These are phyloP conservation scores for Sitobion miscanthi DNA, from an alignment of 1,140 invertebrate species.

Conservation along the genomic window DNA sequence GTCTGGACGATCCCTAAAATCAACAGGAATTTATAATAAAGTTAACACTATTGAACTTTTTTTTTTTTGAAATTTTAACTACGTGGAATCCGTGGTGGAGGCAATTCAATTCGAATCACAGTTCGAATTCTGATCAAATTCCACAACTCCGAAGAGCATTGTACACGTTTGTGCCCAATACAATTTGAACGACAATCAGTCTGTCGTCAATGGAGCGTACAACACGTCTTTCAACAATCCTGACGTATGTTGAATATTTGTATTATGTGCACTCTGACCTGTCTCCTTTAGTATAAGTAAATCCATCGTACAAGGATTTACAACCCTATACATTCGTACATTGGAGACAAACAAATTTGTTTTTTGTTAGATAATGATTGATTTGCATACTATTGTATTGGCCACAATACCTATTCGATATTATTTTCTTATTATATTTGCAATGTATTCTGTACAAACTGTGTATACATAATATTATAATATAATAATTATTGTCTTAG, in stretches of 20 bases:
- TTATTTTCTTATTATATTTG: not conserved
- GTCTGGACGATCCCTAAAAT: not conserved
- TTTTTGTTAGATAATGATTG: too few relatives aligned
- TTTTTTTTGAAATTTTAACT: not conserved
- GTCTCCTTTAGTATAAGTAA: not conserved
- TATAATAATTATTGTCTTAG: too few relatives aligned
- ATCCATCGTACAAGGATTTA: not conserved
- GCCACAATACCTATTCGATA: too few relatives aligned
- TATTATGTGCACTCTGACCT: not conserved
- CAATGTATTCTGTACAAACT: not conserved
- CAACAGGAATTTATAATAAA: not conserved
- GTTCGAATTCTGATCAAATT: not conserved
- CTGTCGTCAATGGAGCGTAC: not conserved
- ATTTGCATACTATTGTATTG: too few relatives aligned
- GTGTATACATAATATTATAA: too few relatives aligned
- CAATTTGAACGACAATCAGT: not conserved
- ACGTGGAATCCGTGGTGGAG: not conserved
- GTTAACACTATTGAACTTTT: not conserved
- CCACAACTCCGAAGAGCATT: not conserved
- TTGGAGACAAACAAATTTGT: too few relatives aligned
- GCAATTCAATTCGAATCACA: not conserved
- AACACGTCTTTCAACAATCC: not conserved
- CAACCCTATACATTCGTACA: too few relatives aligned
- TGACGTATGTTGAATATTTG: not conserved
- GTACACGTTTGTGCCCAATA: not conserved